Conservation (phyloP, 2,888 invertebrate species). For the Arge pagana region DNA sequence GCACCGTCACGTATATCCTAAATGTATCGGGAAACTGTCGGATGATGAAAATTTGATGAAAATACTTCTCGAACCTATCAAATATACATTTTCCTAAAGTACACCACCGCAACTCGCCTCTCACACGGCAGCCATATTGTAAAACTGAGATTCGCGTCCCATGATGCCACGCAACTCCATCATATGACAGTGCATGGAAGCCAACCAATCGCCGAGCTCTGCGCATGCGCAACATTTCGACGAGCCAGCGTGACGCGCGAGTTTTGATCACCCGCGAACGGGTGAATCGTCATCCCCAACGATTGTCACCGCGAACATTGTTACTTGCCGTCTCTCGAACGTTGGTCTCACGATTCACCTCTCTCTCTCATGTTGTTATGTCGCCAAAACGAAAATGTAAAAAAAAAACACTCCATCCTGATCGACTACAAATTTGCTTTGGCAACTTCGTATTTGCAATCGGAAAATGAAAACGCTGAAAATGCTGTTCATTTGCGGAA, state of each 20-base stretch:
- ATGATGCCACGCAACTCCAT: slow-evolving; percentile 49
- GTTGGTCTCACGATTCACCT: no score
- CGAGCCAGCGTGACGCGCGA: slow-evolving; percentile 27
- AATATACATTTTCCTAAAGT: slow-evolving; percentile 48
- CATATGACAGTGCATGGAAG: slow-evolving; percentile 48
- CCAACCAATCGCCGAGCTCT: slow-evolving; percentile 35
- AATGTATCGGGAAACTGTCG: slow-evolving; percentile 36
- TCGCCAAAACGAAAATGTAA: no score
- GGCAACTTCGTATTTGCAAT: no score
- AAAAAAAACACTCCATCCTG: no score
- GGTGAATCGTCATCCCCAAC: no score
- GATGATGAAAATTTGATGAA: slow-evolving; percentile 30
- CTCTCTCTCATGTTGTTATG: no score
- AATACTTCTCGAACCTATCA: slow-evolving; percentile 37
- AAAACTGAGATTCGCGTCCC: slow-evolving; percentile 50
- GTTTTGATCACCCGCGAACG: slow-evolving; percentile 30
- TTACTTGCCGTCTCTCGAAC: no score
- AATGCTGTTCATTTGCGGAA: no score
- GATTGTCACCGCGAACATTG: no score
- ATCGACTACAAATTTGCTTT: no score
- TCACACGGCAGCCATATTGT: slow-evolving; percentile 56
- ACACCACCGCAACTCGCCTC: slow-evolving; percentile 51
- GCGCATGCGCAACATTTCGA: slow-evolving; percentile 30
- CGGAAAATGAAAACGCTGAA: no score
- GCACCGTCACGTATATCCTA: slow-evolving; percentile 26